phyloP scores from a whole-genome alignment of 2,797 vertebrate genomes.

The Perdix hodgsoniae region DNA sequence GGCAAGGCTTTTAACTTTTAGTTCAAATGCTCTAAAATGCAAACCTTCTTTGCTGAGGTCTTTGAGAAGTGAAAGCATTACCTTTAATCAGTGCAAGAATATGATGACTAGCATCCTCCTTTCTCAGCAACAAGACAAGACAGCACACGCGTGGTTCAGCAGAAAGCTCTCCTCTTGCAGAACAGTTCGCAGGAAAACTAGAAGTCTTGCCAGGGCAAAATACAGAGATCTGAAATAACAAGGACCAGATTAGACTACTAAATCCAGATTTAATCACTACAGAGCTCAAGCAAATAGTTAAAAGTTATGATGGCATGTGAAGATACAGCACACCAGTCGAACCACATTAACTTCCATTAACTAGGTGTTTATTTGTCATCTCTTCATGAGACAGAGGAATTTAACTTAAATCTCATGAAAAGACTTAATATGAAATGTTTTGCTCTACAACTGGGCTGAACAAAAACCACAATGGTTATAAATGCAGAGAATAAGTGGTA shows the following conservation, averaged over 20 bases:
- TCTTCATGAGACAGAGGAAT: background rate
- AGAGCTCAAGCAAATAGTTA: background rate
- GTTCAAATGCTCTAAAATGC: background rate
- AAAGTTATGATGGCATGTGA: background rate
- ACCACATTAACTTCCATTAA: background rate
- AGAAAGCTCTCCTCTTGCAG: background rate
- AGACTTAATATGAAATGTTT: background rate
- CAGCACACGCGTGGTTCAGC: conserved; percentile 49
- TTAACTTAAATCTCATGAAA: background rate
- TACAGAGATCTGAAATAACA: conserved; percentile 59
- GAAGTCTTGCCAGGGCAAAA: conserved; percentile 75
- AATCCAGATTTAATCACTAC: background rate
- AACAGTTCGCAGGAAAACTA: background rate
- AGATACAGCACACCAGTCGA: background rate
- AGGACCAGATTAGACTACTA: background rate
- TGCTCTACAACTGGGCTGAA: background rate
- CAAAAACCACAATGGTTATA: background rate
- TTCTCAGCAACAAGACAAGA: conserved; percentile 81
- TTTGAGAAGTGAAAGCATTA: conserved; percentile 13
- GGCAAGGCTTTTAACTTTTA: background rate
- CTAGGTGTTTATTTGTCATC: background rate
- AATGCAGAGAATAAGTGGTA: background rate
- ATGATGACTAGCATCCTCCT: conserved; percentile 78
- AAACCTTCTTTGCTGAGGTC: background rate
- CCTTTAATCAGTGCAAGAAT: conserved; percentile 75